Base-by-base conservation (phyloP, 2,888 invertebrate species). In the Teinopalpus imperialis region DNA sequence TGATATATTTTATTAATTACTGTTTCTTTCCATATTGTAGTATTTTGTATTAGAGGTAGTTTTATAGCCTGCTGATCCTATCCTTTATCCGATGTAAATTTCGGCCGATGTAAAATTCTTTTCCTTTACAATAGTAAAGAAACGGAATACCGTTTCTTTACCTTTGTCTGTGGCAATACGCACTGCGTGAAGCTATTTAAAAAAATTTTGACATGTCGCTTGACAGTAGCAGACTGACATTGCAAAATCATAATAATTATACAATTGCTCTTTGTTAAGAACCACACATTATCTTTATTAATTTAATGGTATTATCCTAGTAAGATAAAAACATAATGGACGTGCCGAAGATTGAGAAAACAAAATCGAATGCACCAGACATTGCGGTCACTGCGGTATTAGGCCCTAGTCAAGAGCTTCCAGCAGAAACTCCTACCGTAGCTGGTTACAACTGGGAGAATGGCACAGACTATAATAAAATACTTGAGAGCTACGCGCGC, bases 391-490 rank as follows among this genome's bases (percentile, higher is more conserved):
- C 91, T 52, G 94, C 95, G 1, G 95, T 96, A 2, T 76, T 96
- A 23, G 89, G 92, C 31, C 91, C 92, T 12, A 95, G 95, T 66
- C 90, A 91, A 50, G 88, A 91, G 2, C 71, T 95, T 43, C 93
- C 94, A 0, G 81, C 89, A 3, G 91, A 90, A 57, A 93, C 94
- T 0, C 92, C 93, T 0, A 89, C 83, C 43, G 95, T 97, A 0
- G 74, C 90, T 53, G 99, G 98, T 2, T 99, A 98, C 78, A 97
- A 99, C 69, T 99, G 97, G 92, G 97, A 97, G 74, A 87, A 92
- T 57, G 95, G 98, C 31, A 81, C 98, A 3, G 92, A 99, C 76
- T 98, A 97, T 74, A 92, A 94, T 53, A 92, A 93, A 63, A 81
- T 99, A 42, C 90, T 99, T 29, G 90, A 94, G 53, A 93, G 94